Conservation (phyloP, 2,888 invertebrate genomes). For the Drosophila picticornis region DNA sequence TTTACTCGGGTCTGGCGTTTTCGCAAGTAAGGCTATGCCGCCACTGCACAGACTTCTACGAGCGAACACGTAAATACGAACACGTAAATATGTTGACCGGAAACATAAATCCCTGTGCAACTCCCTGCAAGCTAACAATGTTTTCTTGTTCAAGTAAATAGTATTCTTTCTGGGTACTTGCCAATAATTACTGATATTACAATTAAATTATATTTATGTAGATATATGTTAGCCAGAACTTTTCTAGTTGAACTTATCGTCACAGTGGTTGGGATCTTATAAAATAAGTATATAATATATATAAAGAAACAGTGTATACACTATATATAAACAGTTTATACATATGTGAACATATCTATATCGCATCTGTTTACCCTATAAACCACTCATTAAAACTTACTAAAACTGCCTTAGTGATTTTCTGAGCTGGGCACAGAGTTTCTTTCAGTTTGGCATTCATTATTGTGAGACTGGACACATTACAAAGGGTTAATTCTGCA, state of each 20-base stretch:
- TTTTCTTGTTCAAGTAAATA: not conserved
- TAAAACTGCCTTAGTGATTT: not conserved
- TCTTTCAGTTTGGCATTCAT: not conserved
- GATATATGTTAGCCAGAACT: not conserved
- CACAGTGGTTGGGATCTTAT: conserved; percentile 2
- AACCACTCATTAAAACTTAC: not conserved
- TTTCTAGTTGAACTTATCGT: conserved; percentile 3
- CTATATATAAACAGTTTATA: too few relatives aligned
- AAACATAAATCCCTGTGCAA: conserved; percentile 82
- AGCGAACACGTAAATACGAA: too few relatives aligned
- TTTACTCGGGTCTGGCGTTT: conserved; percentile 66
- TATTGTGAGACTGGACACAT: conserved; percentile 20
- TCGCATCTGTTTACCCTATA: not conserved
- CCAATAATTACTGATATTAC: not conserved
- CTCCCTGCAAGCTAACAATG: not conserved
- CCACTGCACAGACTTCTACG: conserved; percentile 84
- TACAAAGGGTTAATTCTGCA: conserved; percentile 18
- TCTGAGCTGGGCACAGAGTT: not conserved
- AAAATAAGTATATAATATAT: conserved; percentile 9
- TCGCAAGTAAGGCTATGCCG: conserved; percentile 70
- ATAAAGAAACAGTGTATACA: not conserved
- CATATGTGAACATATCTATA: not conserved
- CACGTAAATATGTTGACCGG: conserved; percentile 82
- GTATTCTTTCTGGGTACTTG: not conserved
- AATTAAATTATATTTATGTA: conserved; percentile 1